A percentile compares a stretch with the other conserved stretches of the same genome.
These are phyloP conservation scores for Saccostrea cuccullata DNA, from an alignment of 1,140 invertebrate genomes.

Conservation along the genomic window DNA sequence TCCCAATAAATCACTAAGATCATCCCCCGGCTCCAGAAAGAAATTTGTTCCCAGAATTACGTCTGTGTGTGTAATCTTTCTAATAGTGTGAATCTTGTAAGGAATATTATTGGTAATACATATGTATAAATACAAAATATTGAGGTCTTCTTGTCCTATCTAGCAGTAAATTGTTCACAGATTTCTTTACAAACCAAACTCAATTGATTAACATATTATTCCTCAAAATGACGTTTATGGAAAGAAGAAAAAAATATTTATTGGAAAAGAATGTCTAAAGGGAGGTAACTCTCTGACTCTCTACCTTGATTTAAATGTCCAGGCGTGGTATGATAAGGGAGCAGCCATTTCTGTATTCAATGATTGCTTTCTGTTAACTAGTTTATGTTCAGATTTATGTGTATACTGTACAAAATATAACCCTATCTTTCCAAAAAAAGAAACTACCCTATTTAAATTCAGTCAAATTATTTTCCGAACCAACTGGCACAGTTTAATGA, in stretches of 20 bases:
- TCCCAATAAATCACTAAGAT: conserved; percentile 9
- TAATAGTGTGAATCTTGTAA: background rate
- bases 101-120: background rate
- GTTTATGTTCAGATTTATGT: no score
- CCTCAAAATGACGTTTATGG: no score
- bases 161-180: background rate
- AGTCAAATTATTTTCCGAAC: background rate
- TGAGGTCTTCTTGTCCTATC: background rate
- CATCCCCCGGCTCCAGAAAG: background rate
- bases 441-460: background rate
- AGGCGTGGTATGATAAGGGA: background rate
- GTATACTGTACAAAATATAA: no score
- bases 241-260: background rate
- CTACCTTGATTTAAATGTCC: background rate
- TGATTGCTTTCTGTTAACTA: background rate
- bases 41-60: background rate
- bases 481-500: no score
- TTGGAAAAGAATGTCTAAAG: conserved; percentile 10
- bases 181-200: background rate
- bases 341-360: background rate
- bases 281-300: background rate
- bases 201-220: background rate
- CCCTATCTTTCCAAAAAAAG: no score
- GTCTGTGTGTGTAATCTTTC: conserved; percentile 4
- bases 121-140: background rate